These are phyloP conservation scores for Vanessa cardui DNA, from an alignment of 2,888 invertebrate genomes.

Conservation along the genomic window DNA sequence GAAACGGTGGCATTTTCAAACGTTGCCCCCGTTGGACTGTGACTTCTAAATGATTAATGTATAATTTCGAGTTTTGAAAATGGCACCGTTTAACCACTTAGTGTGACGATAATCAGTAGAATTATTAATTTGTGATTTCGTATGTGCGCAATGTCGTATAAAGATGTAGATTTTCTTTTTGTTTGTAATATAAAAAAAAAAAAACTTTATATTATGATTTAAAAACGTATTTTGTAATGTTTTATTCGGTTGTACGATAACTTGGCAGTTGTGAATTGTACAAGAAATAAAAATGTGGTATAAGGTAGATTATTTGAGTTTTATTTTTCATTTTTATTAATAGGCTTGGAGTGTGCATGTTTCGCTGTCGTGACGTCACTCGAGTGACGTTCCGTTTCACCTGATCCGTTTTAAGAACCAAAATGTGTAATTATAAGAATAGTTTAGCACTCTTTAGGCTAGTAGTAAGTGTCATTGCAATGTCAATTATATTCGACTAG, in stretches of 20 bases:
- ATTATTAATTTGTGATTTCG: slow-evolving; percentile 38
- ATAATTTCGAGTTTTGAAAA: slow-evolving; percentile 50
- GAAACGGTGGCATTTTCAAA: slow-evolving; percentile 67
- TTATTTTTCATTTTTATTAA: slow-evolving; percentile 56
- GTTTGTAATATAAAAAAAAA: neutral
- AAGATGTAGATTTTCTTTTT: slow-evolving; percentile 29
- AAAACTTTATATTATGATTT: slow-evolving; percentile 24
- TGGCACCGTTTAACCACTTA: slow-evolving; percentile 49
- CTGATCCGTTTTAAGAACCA: slow-evolving; percentile 63
- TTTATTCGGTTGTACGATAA: slow-evolving; percentile 62
- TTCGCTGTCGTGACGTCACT: slow-evolving; percentile 50
- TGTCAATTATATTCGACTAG: slow-evolving; percentile 83
- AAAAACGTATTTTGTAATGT: slow-evolving; percentile 33
- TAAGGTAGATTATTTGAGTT: slow-evolving; percentile 70
- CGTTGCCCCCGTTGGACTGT: slow-evolving; percentile 30
- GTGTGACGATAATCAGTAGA: neutral
- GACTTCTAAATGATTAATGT: neutral
- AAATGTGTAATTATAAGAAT: slow-evolving; percentile 72
- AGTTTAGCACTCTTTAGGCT: slow-evolving; percentile 78
- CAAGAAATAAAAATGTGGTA: slow-evolving; percentile 73
- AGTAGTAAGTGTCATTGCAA: slow-evolving; percentile 81
- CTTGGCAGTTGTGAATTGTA: slow-evolving; percentile 76
- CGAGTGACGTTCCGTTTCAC: slow-evolving; percentile 21
- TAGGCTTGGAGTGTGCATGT: slow-evolving; percentile 73
- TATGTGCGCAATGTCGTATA: slow-evolving; percentile 23